These are phyloP conservation scores for Phengaris arion DNA, from an alignment of 2,888 invertebrate genomes.

Conservation along the genomic window DNA sequence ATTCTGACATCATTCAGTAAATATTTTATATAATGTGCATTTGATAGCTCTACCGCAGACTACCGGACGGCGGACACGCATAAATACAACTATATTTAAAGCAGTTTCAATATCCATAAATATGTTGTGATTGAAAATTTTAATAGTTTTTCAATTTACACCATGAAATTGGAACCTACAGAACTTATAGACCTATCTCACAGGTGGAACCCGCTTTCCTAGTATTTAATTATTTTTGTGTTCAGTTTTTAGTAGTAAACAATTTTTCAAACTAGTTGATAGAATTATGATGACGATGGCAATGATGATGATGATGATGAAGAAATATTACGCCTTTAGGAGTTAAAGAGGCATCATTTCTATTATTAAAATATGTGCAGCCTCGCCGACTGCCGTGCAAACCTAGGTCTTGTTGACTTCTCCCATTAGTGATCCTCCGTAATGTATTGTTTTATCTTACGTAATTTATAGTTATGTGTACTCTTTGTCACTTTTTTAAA, in stretches of 20 bases:
- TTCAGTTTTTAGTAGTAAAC: too few relatives aligned
- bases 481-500: neutral
- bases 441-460: neutral
- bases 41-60: conserved; percentile 11
- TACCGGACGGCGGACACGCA: neutral
- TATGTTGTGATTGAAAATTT: neutral
- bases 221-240: neutral
- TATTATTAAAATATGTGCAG: conserved; percentile 17
- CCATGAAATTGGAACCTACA: neutral
- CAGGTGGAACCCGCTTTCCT: neutral
- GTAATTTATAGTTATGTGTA: neutral
- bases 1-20: conserved; percentile 30
- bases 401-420: conserved; percentile 19
- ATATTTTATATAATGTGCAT: conserved; percentile 26
- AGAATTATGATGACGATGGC: neutral
- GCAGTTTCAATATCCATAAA: neutral
- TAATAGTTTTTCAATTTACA: conserved; percentile 12
- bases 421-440: neutral
- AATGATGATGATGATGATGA: neutral
- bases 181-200: neutral
- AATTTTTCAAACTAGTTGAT: neutral
- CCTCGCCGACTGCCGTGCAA: neutral
- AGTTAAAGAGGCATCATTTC: conserved; percentile 6
- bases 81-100: neutral
- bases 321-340: neutral